Evolutionary conservation across 1,140 invertebrate genomes (phyloP).

Genomic region (Lordiphosa clarofinis): DNA sequence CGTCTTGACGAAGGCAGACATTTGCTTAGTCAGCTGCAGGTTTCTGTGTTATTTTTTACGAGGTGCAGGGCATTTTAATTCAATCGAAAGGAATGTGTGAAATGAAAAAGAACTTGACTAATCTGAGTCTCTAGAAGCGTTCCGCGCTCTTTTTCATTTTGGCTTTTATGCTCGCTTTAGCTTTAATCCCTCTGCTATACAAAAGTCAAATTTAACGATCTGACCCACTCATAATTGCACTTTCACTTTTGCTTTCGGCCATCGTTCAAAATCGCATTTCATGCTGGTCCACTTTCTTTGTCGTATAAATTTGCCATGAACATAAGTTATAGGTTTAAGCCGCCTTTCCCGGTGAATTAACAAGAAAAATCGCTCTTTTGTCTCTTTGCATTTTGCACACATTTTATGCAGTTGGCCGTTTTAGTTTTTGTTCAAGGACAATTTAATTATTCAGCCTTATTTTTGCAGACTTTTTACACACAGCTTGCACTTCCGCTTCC

Average conservation of each 20-base stretch:
- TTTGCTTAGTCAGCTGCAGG: constrained; percentile 37
- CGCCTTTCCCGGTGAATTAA: neutral
- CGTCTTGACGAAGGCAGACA: constrained; percentile 1
- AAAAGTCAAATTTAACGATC: constrained; percentile 47
- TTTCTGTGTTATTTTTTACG: constrained; percentile 17
- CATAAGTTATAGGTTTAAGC: constrained; percentile 49
- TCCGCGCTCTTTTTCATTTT: no score
- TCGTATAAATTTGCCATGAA: constrained; percentile 47
- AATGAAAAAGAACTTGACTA: no score
- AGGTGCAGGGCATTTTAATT: constrained; percentile 20
- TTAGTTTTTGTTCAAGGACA: constrained; percentile 60
- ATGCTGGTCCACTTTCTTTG: constrained; percentile 39
- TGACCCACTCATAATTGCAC: constrained; percentile 47
- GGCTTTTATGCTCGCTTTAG: no score
- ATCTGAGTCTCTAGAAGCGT: no score
- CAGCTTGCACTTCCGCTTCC: constrained; percentile 64
- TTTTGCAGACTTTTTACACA: constrained; percentile 50
- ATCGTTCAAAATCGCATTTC: constrained; percentile 8
- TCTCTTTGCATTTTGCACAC: constrained; percentile 31
- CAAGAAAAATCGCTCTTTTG: constrained; percentile 32
- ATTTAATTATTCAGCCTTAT: constrained; percentile 72
- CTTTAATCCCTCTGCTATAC: constrained; percentile 33
- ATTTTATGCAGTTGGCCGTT: constrained; percentile 50
- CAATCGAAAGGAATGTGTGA: no score
- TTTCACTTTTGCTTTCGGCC: constrained; percentile 44